Evolutionary conservation across 2,888 invertebrate species (phyloP), one percentile per base, ranked within the genome.

Genomic region (Pantelozetes paolii): DNA sequence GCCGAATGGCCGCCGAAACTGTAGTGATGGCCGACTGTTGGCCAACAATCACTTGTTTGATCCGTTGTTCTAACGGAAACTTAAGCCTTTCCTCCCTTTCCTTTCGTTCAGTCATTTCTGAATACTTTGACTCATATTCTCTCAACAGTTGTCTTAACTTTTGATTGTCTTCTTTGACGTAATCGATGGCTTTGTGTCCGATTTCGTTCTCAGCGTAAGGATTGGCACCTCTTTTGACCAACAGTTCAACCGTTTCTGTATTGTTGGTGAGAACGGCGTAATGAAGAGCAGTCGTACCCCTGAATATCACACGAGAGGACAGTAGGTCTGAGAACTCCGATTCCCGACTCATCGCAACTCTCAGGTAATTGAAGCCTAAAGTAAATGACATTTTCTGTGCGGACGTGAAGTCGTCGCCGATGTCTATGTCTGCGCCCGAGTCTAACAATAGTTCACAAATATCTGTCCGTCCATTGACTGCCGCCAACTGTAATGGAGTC

Each of bases 211-310:
- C 88, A 76, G 87, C 82, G 18, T 87, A 86, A 9, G 84, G 84
- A 79, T 85, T 82, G 74, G 83, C 84, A 69, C 92, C 92, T 78
- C 85, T 86, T 75, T 89, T 87, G 15, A 94, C 83, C 71, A 94
- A 84, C 50, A 86, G 82, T 79, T 86, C 84, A 8, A 90, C 87
- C 48, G 87, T 85, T 28, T 85, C 85, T 2, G 84, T 80, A 77
- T 89, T 87, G 83, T 92, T 89, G 1, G 87, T 86, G 62, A 94
- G 84, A 71, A 89, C 91, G 13, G 94, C 93, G 84, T 94, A 94
- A 83, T 94, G 94, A 77, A 94, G 85, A 70, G 93, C 88, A 73
- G 94, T 93, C 83, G 91, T 92, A 42, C 92, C 93, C 32, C 88
- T 85, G 82, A 91, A 94, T 11, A 89, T 89, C 0, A 90, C 90